Base-by-base conservation (phyloP, 2,113 vertebrate genomes). In the Struthio camelus region DNA sequence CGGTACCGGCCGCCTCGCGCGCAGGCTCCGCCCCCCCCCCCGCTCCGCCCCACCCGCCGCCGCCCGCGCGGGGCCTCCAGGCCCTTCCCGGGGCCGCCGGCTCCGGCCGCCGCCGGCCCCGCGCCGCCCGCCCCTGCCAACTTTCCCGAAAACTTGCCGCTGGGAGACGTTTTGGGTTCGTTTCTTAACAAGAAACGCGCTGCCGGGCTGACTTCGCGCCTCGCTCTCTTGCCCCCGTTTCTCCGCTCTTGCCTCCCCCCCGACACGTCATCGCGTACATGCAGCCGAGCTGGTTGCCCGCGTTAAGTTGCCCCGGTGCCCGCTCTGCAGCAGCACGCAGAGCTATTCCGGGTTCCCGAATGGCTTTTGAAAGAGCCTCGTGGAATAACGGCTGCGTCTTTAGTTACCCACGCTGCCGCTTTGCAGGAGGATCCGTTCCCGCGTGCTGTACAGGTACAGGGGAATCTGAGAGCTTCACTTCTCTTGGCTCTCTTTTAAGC, bases 381-480 rank as follows among this genome's bases (percentile, higher is more conserved):
- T 40, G 66, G 42, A 46, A 32, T 46, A 42, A 20, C 42, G 30
- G 66, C 46, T 46, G 42, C 8, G 30, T 40, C 46, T 50, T 20
- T n/a, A 70, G 13, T 14, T n/a, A 34, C 12, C 24, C 34, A 34
- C 23, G 46, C 67, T 70, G 65, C 78, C 1, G 71, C 66, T 15
- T 38, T 25, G 42, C 42, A 0, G 6, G 40, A 56, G 40, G 71
- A 97, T 87, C 80, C 69, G 90, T 83, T 89, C 11, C 17, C 69
- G 91, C 89, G 59, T 72, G 2, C 2, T 4, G 20, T 24, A 7
- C 2, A 2, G 71, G 6, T 14, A 0, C 6, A 3, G 0, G 27
- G 89, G 53, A 80, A 75, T 62, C 66, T 2, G 30, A 14, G 75
- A 82, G 93, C 48, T 50, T 24, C 48, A 34, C 20, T 48, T 19